Percentiles rank a stretch among this genome's conserved stretches.
phyloP scores from a whole-genome alignment of 2,888 invertebrate genomes.

The Sepioteuthis lessoniana region DNA sequence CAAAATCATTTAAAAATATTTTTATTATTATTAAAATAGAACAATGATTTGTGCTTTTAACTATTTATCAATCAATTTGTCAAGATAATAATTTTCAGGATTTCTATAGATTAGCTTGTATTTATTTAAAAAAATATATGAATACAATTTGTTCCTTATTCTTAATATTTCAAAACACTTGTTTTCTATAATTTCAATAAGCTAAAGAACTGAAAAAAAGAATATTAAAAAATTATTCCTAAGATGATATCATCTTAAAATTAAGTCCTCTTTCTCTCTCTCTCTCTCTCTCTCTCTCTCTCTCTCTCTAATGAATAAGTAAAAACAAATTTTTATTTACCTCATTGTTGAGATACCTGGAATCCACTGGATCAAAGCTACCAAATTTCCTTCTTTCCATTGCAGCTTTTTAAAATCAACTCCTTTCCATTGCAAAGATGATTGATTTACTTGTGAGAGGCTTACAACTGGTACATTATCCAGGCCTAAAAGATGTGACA shows the following conservation, averaged over 20 bases:
- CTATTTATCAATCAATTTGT: too few relatives aligned
- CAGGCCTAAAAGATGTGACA: conserved; percentile 70
- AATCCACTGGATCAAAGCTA: conserved; percentile 74
- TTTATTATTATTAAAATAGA: too few relatives aligned
- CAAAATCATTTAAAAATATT: too few relatives aligned
- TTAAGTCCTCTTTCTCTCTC: too few relatives aligned
- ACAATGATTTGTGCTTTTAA: too few relatives aligned
- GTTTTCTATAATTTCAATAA: background rate
- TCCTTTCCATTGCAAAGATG: conserved; percentile 63
- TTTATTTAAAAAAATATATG: too few relatives aligned
- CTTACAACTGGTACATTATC: conserved; percentile 71
- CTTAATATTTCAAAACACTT: too few relatives aligned
- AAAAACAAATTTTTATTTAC: conserved; percentile 51
- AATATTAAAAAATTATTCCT: background rate
- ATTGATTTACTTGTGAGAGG: conserved; percentile 62
- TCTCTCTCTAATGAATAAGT: too few relatives aligned
- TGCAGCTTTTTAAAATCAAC: conserved; percentile 57
- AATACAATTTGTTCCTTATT: too few relatives aligned
- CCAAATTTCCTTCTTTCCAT: conserved; percentile 68
- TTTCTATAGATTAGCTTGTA: too few relatives aligned
- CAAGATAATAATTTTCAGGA: too few relatives aligned
- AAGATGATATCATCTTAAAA: background rate
- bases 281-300: too few relatives aligned
- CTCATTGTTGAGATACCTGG: conserved; percentile 57
- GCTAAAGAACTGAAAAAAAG: background rate